A percentile compares a stretch with the other conserved stretches of the same genome.
phyloP scores from a whole-genome alignment of 2,113 vertebrate species.

The Calyptommatus sinebrachiatus region DNA sequence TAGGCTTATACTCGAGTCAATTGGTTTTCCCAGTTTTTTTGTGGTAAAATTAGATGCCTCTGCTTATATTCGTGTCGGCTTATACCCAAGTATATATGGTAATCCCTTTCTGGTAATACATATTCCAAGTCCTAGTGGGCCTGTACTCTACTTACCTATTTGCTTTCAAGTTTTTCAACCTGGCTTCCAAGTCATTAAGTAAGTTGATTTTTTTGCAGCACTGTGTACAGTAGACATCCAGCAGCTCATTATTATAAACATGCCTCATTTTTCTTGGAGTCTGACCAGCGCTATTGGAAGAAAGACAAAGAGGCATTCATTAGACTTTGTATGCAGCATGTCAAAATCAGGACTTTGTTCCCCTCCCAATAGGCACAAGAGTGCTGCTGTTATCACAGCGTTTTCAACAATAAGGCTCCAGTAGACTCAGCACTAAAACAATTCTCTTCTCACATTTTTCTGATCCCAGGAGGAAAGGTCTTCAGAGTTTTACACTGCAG shows the following conservation, averaged over 20 bases:
- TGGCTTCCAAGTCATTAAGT: slow-evolving; percentile 91
- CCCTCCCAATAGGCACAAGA: too few relatives aligned
- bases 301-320: slow-evolving; percentile 46
- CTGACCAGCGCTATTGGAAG: slow-evolving; percentile 84
- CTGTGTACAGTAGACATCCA: slow-evolving; percentile 94
- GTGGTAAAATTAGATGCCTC: too few relatives aligned
- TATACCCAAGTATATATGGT: too few relatives aligned
- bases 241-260: slow-evolving; percentile 78
- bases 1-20: too few relatives aligned
- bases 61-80: too few relatives aligned
- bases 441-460: not conserved
- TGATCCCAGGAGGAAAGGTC: not conserved
- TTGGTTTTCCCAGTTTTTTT: too few relatives aligned
- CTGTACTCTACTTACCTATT: slow-evolving; percentile 75
- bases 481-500: not conserved
- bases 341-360: not conserved
- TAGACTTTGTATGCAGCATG: not conserved
- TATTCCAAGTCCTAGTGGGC: not conserved
- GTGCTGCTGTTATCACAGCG: not conserved
- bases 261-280: slow-evolving; percentile 88
- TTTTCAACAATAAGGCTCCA: not conserved
- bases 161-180: slow-evolving; percentile 91
- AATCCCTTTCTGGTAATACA: not conserved
- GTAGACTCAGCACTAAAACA: not conserved
- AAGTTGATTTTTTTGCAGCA: slow-evolving; percentile 97